Conservation (phyloP, 2,888 invertebrate genomes). For the Geotrupes spiniger region DNA sequence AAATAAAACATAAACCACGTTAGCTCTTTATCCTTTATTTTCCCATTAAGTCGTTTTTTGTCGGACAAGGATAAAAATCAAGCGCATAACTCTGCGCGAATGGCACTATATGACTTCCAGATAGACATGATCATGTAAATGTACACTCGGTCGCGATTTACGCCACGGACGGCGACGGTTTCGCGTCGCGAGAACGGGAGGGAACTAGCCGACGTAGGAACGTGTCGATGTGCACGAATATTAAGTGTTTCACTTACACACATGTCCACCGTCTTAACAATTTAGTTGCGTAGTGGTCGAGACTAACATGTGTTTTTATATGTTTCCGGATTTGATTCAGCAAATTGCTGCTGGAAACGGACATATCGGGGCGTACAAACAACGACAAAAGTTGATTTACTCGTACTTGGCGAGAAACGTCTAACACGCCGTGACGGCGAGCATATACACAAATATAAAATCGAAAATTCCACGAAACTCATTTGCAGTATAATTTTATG, state of each 20-base stretch:
- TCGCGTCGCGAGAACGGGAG: slow-evolving; percentile 20
- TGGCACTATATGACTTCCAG: slow-evolving; percentile 28
- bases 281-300: slow-evolving; percentile 24
- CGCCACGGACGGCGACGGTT: slow-evolving; percentile 16
- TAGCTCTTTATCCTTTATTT: slow-evolving; percentile 46
- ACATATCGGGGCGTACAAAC: too few relatives aligned
- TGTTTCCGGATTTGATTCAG: neutral
- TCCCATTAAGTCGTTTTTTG: slow-evolving; percentile 32
- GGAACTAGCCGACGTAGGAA: slow-evolving; percentile 11
- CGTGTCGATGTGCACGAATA: slow-evolving; percentile 6
- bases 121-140: slow-evolving; percentile 30
- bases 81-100: slow-evolving; percentile 21
- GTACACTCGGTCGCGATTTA: slow-evolving; percentile 25
- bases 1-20: slow-evolving; percentile 53
- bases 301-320: slow-evolving; percentile 15
- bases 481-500: slow-evolving; percentile 13
- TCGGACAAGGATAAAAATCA: slow-evolving; percentile 20
- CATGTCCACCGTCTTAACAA: slow-evolving; percentile 25
- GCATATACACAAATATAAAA: too few relatives aligned
- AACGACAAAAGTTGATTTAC: too few relatives aligned
- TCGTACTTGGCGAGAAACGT: too few relatives aligned
- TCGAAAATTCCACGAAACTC: too few relatives aligned
- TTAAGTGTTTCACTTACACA: slow-evolving; percentile 20
- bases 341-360: too few relatives aligned
- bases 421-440: too few relatives aligned